Conservation (phyloP, 1,140 invertebrate genomes). For the Drosophila kepulauana region DNA sequence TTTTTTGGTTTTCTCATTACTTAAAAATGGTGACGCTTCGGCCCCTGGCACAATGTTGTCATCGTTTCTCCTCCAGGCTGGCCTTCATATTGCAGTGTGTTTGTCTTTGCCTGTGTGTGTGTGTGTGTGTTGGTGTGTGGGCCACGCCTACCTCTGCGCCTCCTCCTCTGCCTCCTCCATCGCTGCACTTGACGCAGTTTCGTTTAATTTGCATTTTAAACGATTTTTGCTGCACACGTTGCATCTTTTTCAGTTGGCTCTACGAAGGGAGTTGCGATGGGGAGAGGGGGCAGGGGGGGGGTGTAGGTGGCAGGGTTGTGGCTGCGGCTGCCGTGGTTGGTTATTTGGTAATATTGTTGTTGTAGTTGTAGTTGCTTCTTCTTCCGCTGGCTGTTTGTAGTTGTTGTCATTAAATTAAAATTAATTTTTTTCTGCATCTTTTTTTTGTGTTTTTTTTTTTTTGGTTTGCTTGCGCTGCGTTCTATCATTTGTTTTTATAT, state of each 20-base stretch:
- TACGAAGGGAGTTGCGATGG: neutral
- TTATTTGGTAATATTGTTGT: slow-evolving; percentile 46
- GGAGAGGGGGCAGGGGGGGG: neutral
- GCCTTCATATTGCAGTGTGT: slow-evolving; percentile 37
- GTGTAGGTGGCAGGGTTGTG: neutral
- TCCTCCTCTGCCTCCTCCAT: slow-evolving; percentile 6
- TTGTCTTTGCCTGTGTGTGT: slow-evolving; percentile 12
- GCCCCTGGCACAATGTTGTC: slow-evolving; percentile 57
- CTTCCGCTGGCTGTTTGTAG: slow-evolving; percentile 14
- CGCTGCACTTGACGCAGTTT: slow-evolving; percentile 61
- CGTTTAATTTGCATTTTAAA: slow-evolving; percentile 83
- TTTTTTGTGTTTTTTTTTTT: slow-evolving; percentile 34
- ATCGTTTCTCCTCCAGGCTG: slow-evolving; percentile 44
- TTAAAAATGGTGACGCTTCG: slow-evolving; percentile 63
- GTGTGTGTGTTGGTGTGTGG: slow-evolving; percentile 36
- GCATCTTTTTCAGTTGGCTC: slow-evolving; percentile 58
- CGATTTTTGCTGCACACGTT: slow-evolving; percentile 83
- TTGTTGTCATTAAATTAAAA: slow-evolving; percentile 74
- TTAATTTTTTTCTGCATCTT: slow-evolving; percentile 78
- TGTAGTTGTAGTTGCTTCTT: slow-evolving; percentile 49
- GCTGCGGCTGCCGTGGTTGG: slow-evolving; percentile 37
- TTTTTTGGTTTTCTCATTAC: slow-evolving; percentile 65
- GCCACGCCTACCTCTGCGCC: slow-evolving; percentile 46
- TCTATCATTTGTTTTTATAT: slow-evolving; percentile 43
- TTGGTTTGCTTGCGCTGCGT: slow-evolving; percentile 36